Percentiles rank a stretch among this genome's conserved stretches.
These are phyloP conservation scores for Zoanthus sociatus DNA, from an alignment of 92 coral and sea anemone genomes.

Conservation along the genomic window DNA sequence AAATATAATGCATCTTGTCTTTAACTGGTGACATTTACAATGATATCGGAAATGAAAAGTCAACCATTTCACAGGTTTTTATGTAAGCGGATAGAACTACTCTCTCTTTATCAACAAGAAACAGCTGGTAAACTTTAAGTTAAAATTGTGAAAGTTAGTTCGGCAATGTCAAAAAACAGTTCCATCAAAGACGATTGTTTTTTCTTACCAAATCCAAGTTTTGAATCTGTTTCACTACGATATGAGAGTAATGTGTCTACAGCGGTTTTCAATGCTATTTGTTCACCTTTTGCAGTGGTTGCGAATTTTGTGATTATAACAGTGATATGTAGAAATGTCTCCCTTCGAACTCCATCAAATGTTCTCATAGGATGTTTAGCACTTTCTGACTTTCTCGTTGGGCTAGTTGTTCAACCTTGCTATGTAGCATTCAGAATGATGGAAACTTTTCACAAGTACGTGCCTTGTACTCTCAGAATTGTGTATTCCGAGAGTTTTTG, in stretches of 20 bases:
- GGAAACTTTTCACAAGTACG: constrained; percentile 3
- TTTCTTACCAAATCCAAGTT: constrained; percentile 75
- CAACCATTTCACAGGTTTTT: constrained; percentile 27
- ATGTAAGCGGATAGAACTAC: neutral
- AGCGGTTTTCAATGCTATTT: constrained; percentile 63
- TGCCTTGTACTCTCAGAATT: constrained; percentile 7
- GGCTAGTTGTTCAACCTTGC: constrained; percentile 81
- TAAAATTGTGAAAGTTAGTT: neutral
- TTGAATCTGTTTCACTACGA: constrained; percentile 51
- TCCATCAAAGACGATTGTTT: constrained; percentile 18
- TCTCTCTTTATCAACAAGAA: neutral
- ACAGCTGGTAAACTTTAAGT: constrained; percentile 10
- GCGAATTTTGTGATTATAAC: constrained; percentile 66
- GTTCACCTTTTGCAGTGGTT: constrained; percentile 68
- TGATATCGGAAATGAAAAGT: constrained; percentile 12
- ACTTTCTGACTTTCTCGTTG: constrained; percentile 73
- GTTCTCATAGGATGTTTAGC: constrained; percentile 74
- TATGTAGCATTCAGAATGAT: neutral
- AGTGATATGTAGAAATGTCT: constrained; percentile 50
- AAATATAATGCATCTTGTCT: constrained; percentile 5
- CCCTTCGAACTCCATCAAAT: constrained; percentile 76
- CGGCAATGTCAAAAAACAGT: neutral
- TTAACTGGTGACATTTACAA: constrained; percentile 4
- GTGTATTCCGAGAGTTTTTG: constrained; percentile 18
- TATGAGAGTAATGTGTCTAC: constrained; percentile 67